Evolutionary conservation across 2,797 vertebrate genomes (phyloP).

Genomic region (Hephaestus fuliginosus): DNA sequence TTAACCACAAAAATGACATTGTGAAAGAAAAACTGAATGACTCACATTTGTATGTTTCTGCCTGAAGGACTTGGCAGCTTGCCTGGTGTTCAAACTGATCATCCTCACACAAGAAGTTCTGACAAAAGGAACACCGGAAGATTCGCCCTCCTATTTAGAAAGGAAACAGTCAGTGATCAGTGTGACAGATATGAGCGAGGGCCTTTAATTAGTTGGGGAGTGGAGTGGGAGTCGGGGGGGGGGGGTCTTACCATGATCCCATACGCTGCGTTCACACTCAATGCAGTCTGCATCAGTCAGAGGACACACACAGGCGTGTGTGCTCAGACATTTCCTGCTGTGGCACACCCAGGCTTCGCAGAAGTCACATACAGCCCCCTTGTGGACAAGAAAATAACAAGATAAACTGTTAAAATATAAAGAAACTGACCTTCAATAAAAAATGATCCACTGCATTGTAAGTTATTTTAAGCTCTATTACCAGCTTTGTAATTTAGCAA

Average conservation of each 20-base stretch:
- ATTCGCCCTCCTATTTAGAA: conserved; percentile 91
- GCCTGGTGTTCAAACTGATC: conserved; percentile 99
- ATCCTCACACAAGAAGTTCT: conserved; percentile 98
- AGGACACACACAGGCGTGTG: conserved; percentile 93
- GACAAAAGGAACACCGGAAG: conserved; percentile 97
- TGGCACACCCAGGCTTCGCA: conserved; percentile 99
- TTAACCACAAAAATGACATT: conserved; percentile 10
- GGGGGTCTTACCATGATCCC: conserved; percentile 92
- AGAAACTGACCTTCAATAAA: too few species aligned
- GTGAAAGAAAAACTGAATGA: conserved; percentile 35
- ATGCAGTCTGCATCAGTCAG: conserved; percentile 94
- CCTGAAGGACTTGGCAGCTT: conserved; percentile 97
- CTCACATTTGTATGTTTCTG: conserved; percentile 99
- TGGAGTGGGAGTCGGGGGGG: background rate
- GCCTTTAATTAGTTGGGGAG: background rate
- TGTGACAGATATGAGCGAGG: background rate
- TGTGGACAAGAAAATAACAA: conserved; percentile 20
- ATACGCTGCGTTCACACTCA: conserved; percentile 95
- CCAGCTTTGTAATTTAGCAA: background rate
- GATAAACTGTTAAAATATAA: too few species aligned
- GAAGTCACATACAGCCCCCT: conserved; percentile 98
- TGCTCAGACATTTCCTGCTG: conserved; percentile 95
- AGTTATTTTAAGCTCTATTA: too few species aligned
- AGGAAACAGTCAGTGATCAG: background rate
- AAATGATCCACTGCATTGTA: too few species aligned